A percentile compares a stretch with the other conserved stretches of the same genome.
These are phyloP conservation scores for Ericerus pela DNA, from an alignment of 1,140 invertebrate species.

Conservation along the genomic window DNA sequence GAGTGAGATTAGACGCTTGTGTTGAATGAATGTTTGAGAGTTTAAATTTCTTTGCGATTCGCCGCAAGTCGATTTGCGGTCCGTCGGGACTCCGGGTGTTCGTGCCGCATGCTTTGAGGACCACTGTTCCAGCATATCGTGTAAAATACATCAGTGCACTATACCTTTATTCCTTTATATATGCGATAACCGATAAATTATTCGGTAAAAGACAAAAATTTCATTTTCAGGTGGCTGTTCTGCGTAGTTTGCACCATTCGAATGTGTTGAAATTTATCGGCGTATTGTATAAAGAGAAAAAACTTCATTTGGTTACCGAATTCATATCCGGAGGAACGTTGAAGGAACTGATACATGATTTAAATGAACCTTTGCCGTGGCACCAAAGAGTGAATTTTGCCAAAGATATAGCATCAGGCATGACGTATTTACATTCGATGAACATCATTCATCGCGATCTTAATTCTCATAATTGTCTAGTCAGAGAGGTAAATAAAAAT, in stretches of 20 bases:
- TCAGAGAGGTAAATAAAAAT: constrained; percentile 47
- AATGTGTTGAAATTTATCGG: constrained; percentile 86
- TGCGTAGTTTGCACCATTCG: constrained; percentile 70
- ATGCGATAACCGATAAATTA: too few relatives aligned
- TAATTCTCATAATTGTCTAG: constrained; percentile 89
- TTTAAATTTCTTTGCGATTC: too few relatives aligned
- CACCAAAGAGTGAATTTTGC: constrained; percentile 66
- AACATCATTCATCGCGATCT: constrained; percentile 92
- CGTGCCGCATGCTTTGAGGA: too few relatives aligned
- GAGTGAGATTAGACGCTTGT: too few relatives aligned
- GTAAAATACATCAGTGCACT: too few relatives aligned
- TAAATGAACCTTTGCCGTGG: constrained; percentile 58
- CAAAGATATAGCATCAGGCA: constrained; percentile 79
- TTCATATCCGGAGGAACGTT: constrained; percentile 81
- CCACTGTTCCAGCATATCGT: too few relatives aligned
- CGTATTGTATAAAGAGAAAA: constrained; percentile 82
- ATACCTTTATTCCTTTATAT: too few relatives aligned
- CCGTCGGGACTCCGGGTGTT: too few relatives aligned
- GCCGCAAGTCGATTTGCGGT: too few relatives aligned
- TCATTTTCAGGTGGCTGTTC: constrained; percentile 55
- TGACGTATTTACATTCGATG: constrained; percentile 84
- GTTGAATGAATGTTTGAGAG: too few relatives aligned
- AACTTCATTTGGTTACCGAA: constrained; percentile 80
- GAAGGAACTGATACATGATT: constrained; percentile 64
- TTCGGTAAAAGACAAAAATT: neutral